Evolutionary conservation across 2,888 invertebrate species (phyloP).

Genomic region (Hemithea aestivaria): DNA sequence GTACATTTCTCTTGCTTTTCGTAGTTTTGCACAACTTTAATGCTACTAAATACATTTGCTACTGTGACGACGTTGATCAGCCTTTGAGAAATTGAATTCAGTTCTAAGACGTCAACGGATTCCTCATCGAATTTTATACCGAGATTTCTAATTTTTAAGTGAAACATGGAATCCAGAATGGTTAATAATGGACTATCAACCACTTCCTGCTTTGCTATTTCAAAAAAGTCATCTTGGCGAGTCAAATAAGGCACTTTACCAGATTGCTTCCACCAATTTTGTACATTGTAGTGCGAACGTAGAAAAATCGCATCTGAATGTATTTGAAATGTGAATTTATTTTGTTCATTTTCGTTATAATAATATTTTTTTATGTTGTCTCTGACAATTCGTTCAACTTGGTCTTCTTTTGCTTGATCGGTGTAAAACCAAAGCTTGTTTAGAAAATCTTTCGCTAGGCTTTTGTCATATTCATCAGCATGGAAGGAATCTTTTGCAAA

Average conservation of each 20-base stretch:
- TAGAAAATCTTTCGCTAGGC: slow-evolving; percentile 36
- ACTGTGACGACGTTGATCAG: slow-evolving; percentile 31
- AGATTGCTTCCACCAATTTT: slow-evolving; percentile 44
- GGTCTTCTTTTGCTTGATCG: slow-evolving; percentile 39
- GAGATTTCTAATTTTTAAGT: slow-evolving; percentile 33
- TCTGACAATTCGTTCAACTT: slow-evolving; percentile 36
- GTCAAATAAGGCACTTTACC: slow-evolving; percentile 33
- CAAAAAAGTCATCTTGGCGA: slow-evolving; percentile 31
- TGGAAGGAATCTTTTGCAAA: slow-evolving; percentile 38
- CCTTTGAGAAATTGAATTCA: slow-evolving; percentile 19
- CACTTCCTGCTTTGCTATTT: slow-evolving; percentile 37
- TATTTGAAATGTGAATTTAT: slow-evolving; percentile 34
- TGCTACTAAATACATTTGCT: slow-evolving; percentile 30
- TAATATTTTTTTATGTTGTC: slow-evolving; percentile 34
- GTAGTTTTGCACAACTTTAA: slow-evolving; percentile 35
- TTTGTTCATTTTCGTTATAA: slow-evolving; percentile 27
- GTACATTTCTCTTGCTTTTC: slow-evolving; percentile 23
- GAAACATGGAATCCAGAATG: slow-evolving; percentile 35
- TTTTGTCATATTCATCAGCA: slow-evolving; percentile 31
- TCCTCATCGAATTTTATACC: slow-evolving; percentile 27
- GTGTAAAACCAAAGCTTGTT: slow-evolving; percentile 42
- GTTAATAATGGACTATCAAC: slow-evolving; percentile 38
- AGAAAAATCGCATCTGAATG: slow-evolving; percentile 43
- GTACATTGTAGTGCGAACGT: slow-evolving; percentile 42
- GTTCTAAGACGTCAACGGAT: slow-evolving; percentile 25